phyloP scores from a whole-genome alignment of 2,113 vertebrate species.

The Coregonus clupeaformis region DNA sequence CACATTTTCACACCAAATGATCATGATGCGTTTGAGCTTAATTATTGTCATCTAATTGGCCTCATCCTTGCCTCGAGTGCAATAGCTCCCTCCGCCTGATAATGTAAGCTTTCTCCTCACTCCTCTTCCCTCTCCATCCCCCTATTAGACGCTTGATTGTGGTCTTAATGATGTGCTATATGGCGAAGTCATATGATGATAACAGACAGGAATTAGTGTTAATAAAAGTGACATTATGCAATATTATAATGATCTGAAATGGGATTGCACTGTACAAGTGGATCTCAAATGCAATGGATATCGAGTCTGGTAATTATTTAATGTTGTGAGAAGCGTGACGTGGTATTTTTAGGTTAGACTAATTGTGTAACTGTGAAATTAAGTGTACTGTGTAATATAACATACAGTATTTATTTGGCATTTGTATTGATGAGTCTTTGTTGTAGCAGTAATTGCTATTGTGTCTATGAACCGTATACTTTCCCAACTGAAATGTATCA shows the following conservation, averaged over 20 bases:
- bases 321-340: background rate
- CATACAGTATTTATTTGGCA: background rate
- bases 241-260: background rate
- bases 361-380: background rate
- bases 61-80: conserved; percentile 39
- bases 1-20: conserved; percentile 42
- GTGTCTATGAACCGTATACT: background rate
- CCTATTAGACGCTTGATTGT: conserved; percentile 47
- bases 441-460: background rate
- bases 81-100: conserved; percentile 37
- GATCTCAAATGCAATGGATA: background rate
- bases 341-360: too few relatives aligned
- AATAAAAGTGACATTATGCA: conserved; percentile 25
- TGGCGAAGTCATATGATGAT: conserved; percentile 44
- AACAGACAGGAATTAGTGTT: conserved; percentile 37
- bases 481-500: background rate
- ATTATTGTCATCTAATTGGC: conserved; percentile 59
- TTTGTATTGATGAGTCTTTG: background rate
- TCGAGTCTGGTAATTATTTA: background rate
- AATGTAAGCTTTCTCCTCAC: conserved; percentile 30
- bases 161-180: conserved; percentile 45
- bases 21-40: conserved; percentile 38
- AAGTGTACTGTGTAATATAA: background rate
- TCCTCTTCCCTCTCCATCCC: conserved; percentile 25
- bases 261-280: background rate